These are phyloP conservation scores for Cerastis leucographa DNA, from an alignment of 2,888 invertebrate species.

Conservation along the genomic window DNA sequence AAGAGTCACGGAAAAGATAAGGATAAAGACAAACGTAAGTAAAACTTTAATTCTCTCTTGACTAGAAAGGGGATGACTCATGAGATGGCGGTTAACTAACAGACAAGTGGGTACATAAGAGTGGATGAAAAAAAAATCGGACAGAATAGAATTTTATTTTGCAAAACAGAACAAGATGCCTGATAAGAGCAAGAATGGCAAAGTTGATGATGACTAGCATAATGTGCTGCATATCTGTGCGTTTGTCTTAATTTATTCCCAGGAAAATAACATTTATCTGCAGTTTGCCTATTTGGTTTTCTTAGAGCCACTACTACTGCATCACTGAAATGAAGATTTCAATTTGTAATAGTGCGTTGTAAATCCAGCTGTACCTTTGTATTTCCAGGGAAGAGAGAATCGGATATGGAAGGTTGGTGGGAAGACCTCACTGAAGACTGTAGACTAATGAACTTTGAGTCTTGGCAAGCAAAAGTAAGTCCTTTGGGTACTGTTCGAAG, in stretches of 20 bases:
- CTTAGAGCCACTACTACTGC: not conserved
- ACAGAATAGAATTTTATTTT: no score
- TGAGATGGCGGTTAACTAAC: not conserved
- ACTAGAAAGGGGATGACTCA: not conserved
- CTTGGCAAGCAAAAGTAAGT: constrained; percentile 89
- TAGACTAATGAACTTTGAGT: constrained; percentile 92
- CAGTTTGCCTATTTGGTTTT: not conserved
- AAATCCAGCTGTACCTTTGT: not conserved
- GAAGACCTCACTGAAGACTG: constrained; percentile 93
- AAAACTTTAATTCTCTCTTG: not conserved
- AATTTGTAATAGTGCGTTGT: not conserved
- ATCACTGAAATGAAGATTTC: not conserved
- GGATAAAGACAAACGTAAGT: constrained; percentile 82
- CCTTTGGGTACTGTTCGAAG: not conserved
- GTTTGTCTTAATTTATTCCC: not conserved
- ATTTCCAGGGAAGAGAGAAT: constrained; percentile 78
- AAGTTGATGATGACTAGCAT: not conserved
- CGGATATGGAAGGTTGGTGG: constrained; percentile 93
- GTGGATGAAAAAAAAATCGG: not conserved
- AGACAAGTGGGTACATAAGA: not conserved
- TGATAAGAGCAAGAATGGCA: not conserved
- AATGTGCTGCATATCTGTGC: not conserved
- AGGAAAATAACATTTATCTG: not conserved
- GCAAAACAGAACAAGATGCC: no score
- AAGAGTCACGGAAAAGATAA: constrained; percentile 87